phyloP scores from a whole-genome alignment of 2,888 invertebrate species.

The Platynereis dumerilii region DNA sequence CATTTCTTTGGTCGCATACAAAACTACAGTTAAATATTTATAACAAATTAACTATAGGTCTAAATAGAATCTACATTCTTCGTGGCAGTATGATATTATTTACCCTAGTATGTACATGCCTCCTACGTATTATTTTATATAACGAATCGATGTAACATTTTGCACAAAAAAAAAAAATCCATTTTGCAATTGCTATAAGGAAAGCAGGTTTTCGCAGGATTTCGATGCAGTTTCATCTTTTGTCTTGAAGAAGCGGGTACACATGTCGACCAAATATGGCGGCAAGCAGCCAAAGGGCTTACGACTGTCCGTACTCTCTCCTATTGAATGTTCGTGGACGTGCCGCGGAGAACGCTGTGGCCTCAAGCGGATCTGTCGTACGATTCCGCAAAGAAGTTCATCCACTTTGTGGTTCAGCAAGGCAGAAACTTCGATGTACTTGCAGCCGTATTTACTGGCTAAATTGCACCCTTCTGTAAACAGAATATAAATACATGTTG shows the following conservation, averaged over 20 bases:
- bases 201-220: constrained; percentile 23
- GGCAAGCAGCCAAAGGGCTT: constrained; percentile 23
- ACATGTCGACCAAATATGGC: constrained; percentile 7
- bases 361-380: constrained; percentile 83
- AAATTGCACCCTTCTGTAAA: constrained; percentile 32
- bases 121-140: too few species aligned
- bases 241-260: neutral
- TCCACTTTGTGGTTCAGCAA: constrained; percentile 96
- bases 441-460: constrained; percentile 71
- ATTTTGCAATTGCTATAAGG: constrained; percentile 3
- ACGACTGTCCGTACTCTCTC: neutral
- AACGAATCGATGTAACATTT: too few species aligned
- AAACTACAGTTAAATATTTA: too few species aligned
- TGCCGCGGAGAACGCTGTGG: constrained; percentile 13
- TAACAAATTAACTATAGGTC: too few species aligned
- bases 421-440: constrained; percentile 93
- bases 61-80: too few species aligned
- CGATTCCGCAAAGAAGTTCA: constrained; percentile 88
- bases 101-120: too few species aligned
- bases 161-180: too few species aligned
- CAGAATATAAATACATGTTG: neutral
- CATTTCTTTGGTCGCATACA: too few species aligned
- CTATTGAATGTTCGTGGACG: neutral
- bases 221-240: constrained; percentile 11
- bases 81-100: too few species aligned